phyloP scores from a whole-genome alignment of 2,113 vertebrate genomes.

The Noctilio leporinus region DNA sequence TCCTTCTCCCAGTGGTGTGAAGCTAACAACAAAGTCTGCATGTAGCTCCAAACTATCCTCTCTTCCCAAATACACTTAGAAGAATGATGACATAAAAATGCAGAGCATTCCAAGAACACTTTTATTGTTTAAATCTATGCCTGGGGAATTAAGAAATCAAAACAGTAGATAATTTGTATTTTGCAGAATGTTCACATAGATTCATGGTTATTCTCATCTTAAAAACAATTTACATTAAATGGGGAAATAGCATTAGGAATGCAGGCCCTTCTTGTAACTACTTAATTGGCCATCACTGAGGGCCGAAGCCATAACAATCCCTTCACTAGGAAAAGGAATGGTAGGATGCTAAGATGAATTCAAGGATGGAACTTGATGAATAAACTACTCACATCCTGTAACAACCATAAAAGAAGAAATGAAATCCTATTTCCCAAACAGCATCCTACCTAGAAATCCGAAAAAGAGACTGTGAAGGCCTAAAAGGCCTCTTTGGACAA shows the following conservation, averaged over 20 bases:
- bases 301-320: not conserved
- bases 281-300: not conserved
- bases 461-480: not conserved
- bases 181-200: not conserved
- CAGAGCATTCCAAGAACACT: not conserved
- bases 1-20: not conserved
- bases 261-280: not conserved
- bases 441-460: not conserved
- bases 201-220: not conserved
- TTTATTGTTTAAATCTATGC: not conserved
- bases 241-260: fast-evolving
- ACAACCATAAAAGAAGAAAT: not conserved
- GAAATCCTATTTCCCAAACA: not conserved
- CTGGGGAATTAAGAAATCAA: not conserved
- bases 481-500: not conserved
- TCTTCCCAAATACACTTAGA: not conserved
- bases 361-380: not conserved
- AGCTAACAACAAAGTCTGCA: not conserved
- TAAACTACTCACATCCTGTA: not conserved
- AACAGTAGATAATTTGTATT: not conserved
- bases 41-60: not conserved
- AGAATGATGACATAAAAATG: not conserved
- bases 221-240: not conserved
- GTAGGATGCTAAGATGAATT: not conserved
- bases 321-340: not conserved